Base-by-base conservation (phyloP, 2,113 vertebrate species). In the Epinephelus lanceolatus region DNA sequence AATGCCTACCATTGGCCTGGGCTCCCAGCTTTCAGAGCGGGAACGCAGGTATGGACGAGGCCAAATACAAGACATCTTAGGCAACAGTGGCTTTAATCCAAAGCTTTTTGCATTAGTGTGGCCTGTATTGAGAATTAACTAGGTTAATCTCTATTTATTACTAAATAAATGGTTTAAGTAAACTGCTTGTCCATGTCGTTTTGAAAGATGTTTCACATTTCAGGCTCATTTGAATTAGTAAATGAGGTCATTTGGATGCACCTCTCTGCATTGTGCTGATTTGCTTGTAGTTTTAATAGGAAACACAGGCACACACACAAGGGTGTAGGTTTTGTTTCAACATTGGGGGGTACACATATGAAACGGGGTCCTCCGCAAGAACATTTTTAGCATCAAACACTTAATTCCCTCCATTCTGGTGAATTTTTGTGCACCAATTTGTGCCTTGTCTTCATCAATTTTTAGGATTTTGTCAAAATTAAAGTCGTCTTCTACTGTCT, bases 21-120 rank as follows among this genome's bases (percentile, higher is more conserved):
- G 89, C 89, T 94, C 94, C 93, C 93, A 76, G 92, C 94, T 94
- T 83, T 90, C 91, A 85, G 93, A 95, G 92, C 84, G 91, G 91
- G 91, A 87, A 89, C 84, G 71, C 94, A 96, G 95, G 95, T 95
- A 95, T 30, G 91, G 78, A 90, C 45, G 2, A 76, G 78, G 86
- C 85, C 85, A 81, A 85, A 81, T 66, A 55, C 52, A 30, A 76
- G 45, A 57, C 68, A 53, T 21, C 60, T n/a, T 53, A 57, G 57
- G 63, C 33, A 51, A 11, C 42, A 45, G 37, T 68, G 69, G 85
- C 84, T 85, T 23, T 25, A 83, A 76, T 71, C 65, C 69, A 76
- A 21, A 66, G 78, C 61, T 9, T 79, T 45, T 55, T 80, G 80
- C 80, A 82, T 86, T 78, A 70, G 51, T 78, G 25, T 85, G 65